Base-by-base conservation (phyloP, 2,888 invertebrate genomes). In the Urechis unicinctus region DNA sequence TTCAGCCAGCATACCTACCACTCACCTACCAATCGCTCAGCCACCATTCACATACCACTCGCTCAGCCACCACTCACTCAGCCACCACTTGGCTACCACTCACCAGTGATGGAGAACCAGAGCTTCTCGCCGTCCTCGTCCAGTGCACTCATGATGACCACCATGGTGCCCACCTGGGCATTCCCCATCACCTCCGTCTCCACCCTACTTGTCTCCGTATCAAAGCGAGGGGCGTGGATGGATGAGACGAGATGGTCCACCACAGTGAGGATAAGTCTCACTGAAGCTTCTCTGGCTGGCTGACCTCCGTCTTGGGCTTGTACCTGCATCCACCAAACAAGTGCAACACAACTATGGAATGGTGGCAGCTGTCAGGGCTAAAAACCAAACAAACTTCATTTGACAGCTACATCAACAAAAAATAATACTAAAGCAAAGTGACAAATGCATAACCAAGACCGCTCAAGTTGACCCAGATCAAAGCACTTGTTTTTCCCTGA, bases 71-170 rank as follows among this genome's bases (percentile, higher is more conserved):
- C n/a, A n/a, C n/a, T n/a, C n/a, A n/a, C n/a, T n/a, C n/a, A n/a
- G n/a, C n/a, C 22, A 45, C 9, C 9, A 13, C 36, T 36, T 9
- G 17, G 17, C 9, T 36, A 25, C 30, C 21, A 31, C 73, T 57
- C 65, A 78, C 78, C 79, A 47, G 86, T 84, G 62, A 97, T 94
- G 71, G 89, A 88, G 78, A 88, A 96, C 89, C 92, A 95, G 64
- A 97, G 81, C 57, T 85, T 82, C 74, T 94, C 91, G 46, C 85
- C 86, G 74, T 95, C 94, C 53, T 86, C 85, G 79, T 95, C 94
- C 43, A 82, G 80, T 4, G 93, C 94, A 71, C 89, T 88, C 69
- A 95, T 83, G 58, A 91, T 84, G 50, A 89, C 85, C 2, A 96
- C 89, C 63, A 91, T 82, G 79, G 88, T 89, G 26, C 93, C 93